A percentile compares a stretch with the other conserved stretches of the same genome.
phyloP scores from a whole-genome alignment of 2,113 vertebrate genomes.

The Gymnocephalus cernua region DNA sequence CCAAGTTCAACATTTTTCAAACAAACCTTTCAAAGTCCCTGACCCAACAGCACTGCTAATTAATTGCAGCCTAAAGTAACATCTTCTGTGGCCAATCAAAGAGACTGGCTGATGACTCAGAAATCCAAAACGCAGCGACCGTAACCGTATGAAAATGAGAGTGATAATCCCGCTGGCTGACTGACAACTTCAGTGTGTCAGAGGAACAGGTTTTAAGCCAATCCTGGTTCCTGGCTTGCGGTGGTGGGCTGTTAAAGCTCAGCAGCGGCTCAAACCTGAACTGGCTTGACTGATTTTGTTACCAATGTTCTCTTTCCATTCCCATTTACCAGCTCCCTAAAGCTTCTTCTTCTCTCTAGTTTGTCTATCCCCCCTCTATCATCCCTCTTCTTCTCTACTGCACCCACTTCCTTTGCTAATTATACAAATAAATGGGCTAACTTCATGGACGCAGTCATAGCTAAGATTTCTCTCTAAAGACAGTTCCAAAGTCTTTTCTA shows the following conservation, averaged over 20 bases:
- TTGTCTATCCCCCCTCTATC: constrained; percentile 8
- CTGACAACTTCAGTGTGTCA: constrained; percentile 46
- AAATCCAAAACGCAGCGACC: constrained; percentile 64
- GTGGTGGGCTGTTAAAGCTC: constrained; percentile 46
- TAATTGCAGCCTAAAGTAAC: constrained; percentile 52
- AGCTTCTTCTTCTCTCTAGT: constrained; percentile 5
- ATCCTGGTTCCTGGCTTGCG: constrained; percentile 37
- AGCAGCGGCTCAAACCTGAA: constrained; percentile 45
- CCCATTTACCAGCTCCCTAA: not conserved
- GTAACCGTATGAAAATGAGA: constrained; percentile 42
- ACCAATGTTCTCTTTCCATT: constrained; percentile 19
- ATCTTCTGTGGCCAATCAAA: constrained; percentile 68
- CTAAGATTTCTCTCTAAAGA: constrained; percentile 27
- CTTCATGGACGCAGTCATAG: constrained; percentile 12
- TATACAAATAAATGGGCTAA: constrained; percentile 41
- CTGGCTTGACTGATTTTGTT: constrained; percentile 44
- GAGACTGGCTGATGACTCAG: constrained; percentile 72
- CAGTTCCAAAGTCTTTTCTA: not conserved
- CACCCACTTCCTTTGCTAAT: constrained; percentile 39
- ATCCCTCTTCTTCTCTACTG: constrained; percentile 5
- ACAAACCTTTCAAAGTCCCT: not conserved
- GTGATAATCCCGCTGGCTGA: constrained; percentile 57
- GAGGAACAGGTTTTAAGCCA: constrained; percentile 51
- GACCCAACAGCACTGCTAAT: constrained; percentile 23
- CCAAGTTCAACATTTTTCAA: constrained; percentile 16